Base-by-base conservation (phyloP, 2,888 invertebrate genomes). In the Halocaridina rubra region DNA sequence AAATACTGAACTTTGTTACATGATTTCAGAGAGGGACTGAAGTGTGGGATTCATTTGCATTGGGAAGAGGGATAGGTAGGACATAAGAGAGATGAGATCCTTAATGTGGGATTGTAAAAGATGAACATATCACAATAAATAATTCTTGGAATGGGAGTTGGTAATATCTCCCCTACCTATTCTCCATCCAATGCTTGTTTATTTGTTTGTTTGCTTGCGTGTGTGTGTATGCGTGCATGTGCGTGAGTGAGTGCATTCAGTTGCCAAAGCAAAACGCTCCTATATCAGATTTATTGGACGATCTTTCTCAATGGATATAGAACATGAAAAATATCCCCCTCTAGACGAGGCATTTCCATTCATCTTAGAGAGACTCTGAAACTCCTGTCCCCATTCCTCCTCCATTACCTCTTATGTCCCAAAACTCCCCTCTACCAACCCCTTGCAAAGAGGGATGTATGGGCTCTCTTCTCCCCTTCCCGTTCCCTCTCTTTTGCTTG, bases 181-280 rank as follows among this genome's bases (percentile, higher is more conserved):
- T 10, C 53, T 53, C 24, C 22, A 10, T 8, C 27, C n/a, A n/a
- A n/a, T n/a, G n/a, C n/a, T n/a, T n/a, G n/a, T n/a, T n/a, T n/a
- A n/a, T n/a, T n/a, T n/a, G n/a, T n/a, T n/a, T n/a, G n/a, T n/a
- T n/a, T n/a, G n/a, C n/a, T n/a, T n/a, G n/a, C n/a, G n/a, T n/a
- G n/a, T n/a, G n/a, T n/a, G n/a, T n/a, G n/a, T n/a, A n/a, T n/a
- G n/a, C n/a, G n/a, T n/a, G n/a, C n/a, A n/a, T n/a, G n/a, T n/a
- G n/a, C n/a, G n/a, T n/a, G n/a, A n/a, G n/a, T n/a, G n/a, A n/a
- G 29, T 29, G 16, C 29, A 57, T 57, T 57, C 80, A 59, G 46
- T 81, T 81, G 81, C 61, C 64, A 81, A 22, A 46, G 64, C 75
- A 64, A 74, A 64, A 46, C 81, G 74, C 81, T 74, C 61, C 64